A percentile compares a stretch with the other conserved stretches of the same genome.
Evolutionary conservation across 2,113 vertebrate species (phyloP).

Genomic region (Oreotrochilus melanogaster): DNA sequence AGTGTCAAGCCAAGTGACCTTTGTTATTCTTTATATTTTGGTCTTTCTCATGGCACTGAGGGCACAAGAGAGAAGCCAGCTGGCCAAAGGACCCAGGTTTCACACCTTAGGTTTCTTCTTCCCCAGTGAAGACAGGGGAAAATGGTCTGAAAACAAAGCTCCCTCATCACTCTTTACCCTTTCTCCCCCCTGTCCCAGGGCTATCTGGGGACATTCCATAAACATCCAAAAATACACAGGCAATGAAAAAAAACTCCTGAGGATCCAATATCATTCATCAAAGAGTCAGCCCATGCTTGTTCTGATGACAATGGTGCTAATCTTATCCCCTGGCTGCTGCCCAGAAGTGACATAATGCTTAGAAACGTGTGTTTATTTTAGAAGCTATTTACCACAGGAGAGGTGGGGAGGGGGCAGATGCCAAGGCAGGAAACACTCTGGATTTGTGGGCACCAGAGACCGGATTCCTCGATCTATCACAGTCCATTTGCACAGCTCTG

Average conservation of each 20-base stretch:
- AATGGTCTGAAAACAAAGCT: neutral
- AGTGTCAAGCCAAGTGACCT: neutral
- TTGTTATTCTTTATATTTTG: neutral
- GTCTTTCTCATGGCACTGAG: neutral
- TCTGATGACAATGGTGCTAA: conserved; percentile 64
- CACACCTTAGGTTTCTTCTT: neutral
- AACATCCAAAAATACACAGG: conserved; percentile 39
- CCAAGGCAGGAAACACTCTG: neutral
- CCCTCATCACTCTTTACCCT: neutral
- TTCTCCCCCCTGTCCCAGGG: neutral
- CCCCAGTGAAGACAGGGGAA: neutral
- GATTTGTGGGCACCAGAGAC: neutral
- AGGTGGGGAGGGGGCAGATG: neutral
- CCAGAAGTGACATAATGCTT: conserved; percentile 56
- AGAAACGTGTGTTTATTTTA: conserved; percentile 41
- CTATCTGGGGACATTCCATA: conserved; percentile 41
- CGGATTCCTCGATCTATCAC: neutral
- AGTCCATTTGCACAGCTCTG: neutral
- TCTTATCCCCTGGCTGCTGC: conserved; percentile 65
- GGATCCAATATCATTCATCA: conserved; percentile 61
- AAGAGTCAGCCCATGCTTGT: conserved; percentile 61
- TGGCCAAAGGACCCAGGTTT: neutral
- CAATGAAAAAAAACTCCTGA: conserved; percentile 12
- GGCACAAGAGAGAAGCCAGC: neutral
- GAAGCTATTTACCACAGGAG: conserved; percentile 12